Conservation (phyloP, 2,797 vertebrate species). For the Ptychadena robeensis region DNA sequence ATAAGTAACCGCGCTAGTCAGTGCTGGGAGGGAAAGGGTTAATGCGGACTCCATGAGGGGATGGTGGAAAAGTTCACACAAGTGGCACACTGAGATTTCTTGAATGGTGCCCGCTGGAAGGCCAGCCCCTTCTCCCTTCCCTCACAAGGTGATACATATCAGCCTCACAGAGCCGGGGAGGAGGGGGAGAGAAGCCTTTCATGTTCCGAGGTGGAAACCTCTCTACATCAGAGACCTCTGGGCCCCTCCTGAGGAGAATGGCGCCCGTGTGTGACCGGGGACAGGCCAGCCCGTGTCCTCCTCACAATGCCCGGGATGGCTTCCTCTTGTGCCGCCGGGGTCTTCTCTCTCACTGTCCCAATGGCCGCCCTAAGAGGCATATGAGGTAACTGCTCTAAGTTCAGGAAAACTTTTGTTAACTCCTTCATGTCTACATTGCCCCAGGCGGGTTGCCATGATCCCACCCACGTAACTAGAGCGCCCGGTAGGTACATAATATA, state of each 20-base stretch:
- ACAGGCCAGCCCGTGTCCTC: neutral
- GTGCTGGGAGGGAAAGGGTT: slow-evolving; percentile 15
- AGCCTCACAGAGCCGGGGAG: slow-evolving; percentile 86
- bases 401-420: neutral
- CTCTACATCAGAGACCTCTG: neutral
- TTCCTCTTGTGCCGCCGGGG: too few relatives aligned
- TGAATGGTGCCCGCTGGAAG: slow-evolving; percentile 69
- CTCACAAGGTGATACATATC: slow-evolving; percentile 95
- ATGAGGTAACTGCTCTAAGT: neutral
- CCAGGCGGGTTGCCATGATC: neutral
- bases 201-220: slow-evolving; percentile 43
- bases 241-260: slow-evolving; percentile 17
- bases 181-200: slow-evolving; percentile 63
- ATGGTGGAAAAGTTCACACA: neutral
- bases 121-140: slow-evolving; percentile 96
- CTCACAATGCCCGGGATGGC: neutral
- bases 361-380: too few relatives aligned
- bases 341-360: too few relatives aligned
- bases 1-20: too few relatives aligned
- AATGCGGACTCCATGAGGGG: neutral
- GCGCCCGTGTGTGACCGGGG: slow-evolving; percentile 28
- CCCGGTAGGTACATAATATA: neutral
- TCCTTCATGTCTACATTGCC: neutral
- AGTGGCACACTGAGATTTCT: slow-evolving; percentile 57
- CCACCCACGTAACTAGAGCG: neutral